These are phyloP conservation scores for Heterohyrax brucei DNA, from an alignment of 2,797 vertebrate species.

Conservation along the genomic window DNA sequence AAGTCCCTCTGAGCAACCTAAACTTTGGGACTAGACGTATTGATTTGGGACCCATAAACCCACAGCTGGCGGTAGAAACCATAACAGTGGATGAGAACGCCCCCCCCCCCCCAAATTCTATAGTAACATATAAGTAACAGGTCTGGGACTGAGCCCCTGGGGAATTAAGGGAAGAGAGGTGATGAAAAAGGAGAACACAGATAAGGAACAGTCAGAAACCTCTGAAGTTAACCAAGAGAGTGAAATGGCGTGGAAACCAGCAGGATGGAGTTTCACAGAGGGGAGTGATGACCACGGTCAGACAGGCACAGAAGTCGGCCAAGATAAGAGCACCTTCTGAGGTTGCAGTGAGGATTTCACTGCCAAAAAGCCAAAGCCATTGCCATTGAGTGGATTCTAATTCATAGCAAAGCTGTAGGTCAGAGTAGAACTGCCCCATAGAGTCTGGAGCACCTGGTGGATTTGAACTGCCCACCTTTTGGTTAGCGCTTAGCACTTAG, in stretches of 20 bases:
- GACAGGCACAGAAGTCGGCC: background rate
- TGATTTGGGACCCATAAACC: background rate
- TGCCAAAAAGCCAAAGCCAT: no score
- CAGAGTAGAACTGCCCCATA: no score
- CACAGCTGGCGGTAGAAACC: background rate
- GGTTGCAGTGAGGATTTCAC: background rate
- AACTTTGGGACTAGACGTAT: background rate
- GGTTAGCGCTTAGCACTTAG: no score
- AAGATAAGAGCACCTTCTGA: background rate
- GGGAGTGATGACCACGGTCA: background rate
- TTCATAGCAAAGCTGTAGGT: no score
- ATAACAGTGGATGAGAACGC: background rate
- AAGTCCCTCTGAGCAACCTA: background rate
- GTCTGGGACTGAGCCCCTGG: no score
- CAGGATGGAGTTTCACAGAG: background rate
- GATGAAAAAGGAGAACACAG: background rate
- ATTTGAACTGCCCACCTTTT: no score
- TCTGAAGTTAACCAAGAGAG: background rate
- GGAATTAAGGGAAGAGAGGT: background rate
- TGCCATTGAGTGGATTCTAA: no score
- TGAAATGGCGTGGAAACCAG: background rate
- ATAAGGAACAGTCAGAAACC: background rate
- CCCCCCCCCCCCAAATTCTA: background rate
- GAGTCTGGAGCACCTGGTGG: no score
- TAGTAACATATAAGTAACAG: background rate